Evolutionary conservation across 2,113 vertebrate genomes (phyloP).

Genomic region (Barbus barbus): DNA sequence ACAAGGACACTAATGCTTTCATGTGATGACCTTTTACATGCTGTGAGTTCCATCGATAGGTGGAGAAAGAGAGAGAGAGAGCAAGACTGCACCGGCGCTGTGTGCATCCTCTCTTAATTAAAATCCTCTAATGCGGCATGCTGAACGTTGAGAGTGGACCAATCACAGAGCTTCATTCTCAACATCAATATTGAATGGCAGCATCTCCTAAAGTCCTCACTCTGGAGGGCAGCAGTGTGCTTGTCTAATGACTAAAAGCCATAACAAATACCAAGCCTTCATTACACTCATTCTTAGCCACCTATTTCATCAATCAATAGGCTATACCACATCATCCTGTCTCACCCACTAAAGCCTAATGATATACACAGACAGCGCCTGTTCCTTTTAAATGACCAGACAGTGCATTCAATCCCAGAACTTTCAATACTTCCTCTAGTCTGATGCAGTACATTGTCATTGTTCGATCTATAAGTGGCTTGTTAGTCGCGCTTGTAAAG

Average conservation of each 20-base stretch:
- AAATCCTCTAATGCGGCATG: slow-evolving; percentile 59
- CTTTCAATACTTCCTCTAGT: not conserved
- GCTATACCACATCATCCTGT: slow-evolving; percentile 20
- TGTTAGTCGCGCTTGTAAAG: not conserved
- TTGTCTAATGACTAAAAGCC: slow-evolving; percentile 41
- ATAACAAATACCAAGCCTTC: slow-evolving; percentile 39
- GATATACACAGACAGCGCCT: not conserved
- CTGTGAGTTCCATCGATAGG: slow-evolving; percentile 46
- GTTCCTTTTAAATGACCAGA: not conserved
- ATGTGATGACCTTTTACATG: slow-evolving; percentile 52
- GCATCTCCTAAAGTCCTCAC: slow-evolving; percentile 27
- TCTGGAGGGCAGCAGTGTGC: slow-evolving; percentile 18
- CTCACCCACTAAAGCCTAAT: slow-evolving; percentile 11
- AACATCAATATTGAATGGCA: slow-evolving; percentile 33
- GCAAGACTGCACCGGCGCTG: not conserved
- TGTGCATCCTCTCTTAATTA: slow-evolving; percentile 62
- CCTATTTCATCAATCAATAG: slow-evolving; percentile 40
- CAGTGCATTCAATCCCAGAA: not conserved
- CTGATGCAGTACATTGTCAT: not conserved
- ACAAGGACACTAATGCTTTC: slow-evolving; percentile 9
- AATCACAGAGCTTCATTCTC: slow-evolving; percentile 42
- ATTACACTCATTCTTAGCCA: slow-evolving; percentile 38
- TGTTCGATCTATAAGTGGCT: not conserved
- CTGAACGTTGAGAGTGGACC: slow-evolving; percentile 56
- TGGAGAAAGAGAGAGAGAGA: not conserved